phyloP scores from a whole-genome alignment of 2,888 invertebrate species.

The Clistopyga incitator region DNA sequence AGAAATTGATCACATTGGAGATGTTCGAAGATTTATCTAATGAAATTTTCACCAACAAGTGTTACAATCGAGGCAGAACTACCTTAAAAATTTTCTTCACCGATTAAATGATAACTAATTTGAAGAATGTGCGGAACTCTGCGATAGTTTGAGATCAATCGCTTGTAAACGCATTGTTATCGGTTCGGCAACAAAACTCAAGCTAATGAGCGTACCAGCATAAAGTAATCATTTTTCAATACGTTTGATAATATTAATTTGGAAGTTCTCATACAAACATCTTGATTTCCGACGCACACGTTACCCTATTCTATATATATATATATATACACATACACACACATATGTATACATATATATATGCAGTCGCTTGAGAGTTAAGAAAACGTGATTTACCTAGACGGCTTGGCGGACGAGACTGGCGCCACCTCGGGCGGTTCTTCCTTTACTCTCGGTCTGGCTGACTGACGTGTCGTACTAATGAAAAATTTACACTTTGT shows the following conservation, averaged over 20 bases:
- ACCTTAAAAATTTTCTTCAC: not conserved
- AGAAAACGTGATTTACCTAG: constrained; percentile 82
- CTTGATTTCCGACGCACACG: constrained; percentile 36
- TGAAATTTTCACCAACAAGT: too few relatives aligned
- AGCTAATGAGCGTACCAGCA: not conserved
- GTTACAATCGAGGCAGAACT: too few relatives aligned
- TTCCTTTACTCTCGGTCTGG: constrained; percentile 84
- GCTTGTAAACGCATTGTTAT: constrained; percentile 17
- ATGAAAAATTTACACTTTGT: constrained; percentile 81
- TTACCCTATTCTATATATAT: constrained; percentile 53
- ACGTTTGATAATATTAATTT: constrained; percentile 42
- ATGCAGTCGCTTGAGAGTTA: constrained; percentile 75
- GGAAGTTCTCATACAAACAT: constrained; percentile 54
- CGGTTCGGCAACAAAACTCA: not conserved
- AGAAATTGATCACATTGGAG: too few relatives aligned
- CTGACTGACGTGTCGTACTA: constrained; percentile 84
- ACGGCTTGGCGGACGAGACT: constrained; percentile 84
- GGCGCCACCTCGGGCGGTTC: constrained; percentile 84
- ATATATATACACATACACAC: too few relatives aligned
- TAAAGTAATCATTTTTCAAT: constrained; percentile 4
- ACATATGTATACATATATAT: too few relatives aligned
- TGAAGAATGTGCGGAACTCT: constrained; percentile 3
- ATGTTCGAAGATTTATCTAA: too few relatives aligned
- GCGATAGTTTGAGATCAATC: constrained; percentile 7
- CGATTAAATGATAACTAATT: not conserved